Evolutionary conservation across 2,797 vertebrate genomes (phyloP).

Genomic region (Coregonus sp.): DNA sequence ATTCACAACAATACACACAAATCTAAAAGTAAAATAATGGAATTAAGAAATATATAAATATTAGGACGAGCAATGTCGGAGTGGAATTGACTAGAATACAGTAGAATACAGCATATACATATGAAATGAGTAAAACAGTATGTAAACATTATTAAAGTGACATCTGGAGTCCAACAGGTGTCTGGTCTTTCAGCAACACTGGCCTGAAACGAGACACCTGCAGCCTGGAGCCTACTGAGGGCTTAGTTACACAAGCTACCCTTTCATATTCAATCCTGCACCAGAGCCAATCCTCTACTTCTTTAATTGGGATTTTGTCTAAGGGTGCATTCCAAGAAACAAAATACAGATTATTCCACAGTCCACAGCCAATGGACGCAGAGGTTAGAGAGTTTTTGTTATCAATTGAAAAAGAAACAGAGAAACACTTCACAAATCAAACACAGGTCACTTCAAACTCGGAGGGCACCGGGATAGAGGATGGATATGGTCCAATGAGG

Average conservation of each 20-base stretch:
- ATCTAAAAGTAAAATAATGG: no score
- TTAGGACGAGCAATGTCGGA: no score
- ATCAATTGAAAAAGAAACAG: neutral
- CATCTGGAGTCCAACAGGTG: neutral
- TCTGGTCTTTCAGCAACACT: neutral
- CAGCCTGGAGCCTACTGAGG: neutral
- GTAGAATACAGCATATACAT: no score
- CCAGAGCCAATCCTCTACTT: neutral
- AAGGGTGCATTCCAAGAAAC: neutral
- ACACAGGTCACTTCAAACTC: neutral
- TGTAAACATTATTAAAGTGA: neutral
- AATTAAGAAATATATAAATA: no score
- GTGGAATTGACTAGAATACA: no score
- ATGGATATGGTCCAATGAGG: constrained; percentile 59
- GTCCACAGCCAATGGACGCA: neutral
- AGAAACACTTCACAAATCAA: neutral
- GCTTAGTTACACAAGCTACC: neutral
- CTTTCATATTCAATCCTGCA: neutral
- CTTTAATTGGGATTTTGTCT: neutral
- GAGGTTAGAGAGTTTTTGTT: neutral
- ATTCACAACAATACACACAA: no score
- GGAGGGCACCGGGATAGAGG: constrained; percentile 10
- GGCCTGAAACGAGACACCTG: neutral
- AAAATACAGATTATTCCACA: no score
- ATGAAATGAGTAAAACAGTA: no score